Base-by-base conservation (phyloP, 2,797 vertebrate genomes). In the Hephaestus fuliginosus region DNA sequence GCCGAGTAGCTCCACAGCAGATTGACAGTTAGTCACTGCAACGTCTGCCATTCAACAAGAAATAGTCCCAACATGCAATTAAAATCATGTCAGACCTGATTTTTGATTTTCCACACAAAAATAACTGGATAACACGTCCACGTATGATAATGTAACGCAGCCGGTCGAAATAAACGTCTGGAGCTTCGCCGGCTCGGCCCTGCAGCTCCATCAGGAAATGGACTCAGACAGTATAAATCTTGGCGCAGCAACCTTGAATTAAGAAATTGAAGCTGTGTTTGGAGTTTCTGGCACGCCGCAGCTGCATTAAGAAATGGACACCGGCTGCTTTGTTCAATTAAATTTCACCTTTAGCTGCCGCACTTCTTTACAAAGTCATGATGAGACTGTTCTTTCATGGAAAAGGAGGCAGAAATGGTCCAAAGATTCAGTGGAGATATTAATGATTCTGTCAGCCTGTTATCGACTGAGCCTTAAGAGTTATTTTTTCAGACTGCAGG, bases 251-350 rank as follows among this genome's bases (percentile, higher is more conserved):
- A 52, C 66, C 36, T 55, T 36, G 58, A 78, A 80, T 86, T 76
- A 80, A 69, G 78, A 81, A 84, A 81, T 88, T 80, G 76, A 85
- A 2, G 55, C 36, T 0, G 10, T 18, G 53, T 80, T 67, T 39
- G 58, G 64, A 77, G 63, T 12, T 49, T 17, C 79, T 92, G 88
- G 87, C 89, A 78, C 11, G n/a, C 0, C 2, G 62, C 48, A 5
- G 77, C 65, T 63, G 80, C 86, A 86, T 88, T 88, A 87, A 69
- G 80, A 81, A 76, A 88, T 85, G 82, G 85, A 89, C 78, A 33
- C 78, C n/a, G 20, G 74, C 82, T 79, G 70, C 74, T 82, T 58
- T 6, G 46, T 83, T 81, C 65, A 75, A 82, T 89, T 80, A 70
- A 55, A 77, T 78, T 80, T 85, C 86, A 86, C 83, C 67, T 85